Evolutionary conservation across 2,113 vertebrate species (phyloP), one percentile per base, ranked within the genome.

Genomic region (Lethenteron reissneri): DNA sequence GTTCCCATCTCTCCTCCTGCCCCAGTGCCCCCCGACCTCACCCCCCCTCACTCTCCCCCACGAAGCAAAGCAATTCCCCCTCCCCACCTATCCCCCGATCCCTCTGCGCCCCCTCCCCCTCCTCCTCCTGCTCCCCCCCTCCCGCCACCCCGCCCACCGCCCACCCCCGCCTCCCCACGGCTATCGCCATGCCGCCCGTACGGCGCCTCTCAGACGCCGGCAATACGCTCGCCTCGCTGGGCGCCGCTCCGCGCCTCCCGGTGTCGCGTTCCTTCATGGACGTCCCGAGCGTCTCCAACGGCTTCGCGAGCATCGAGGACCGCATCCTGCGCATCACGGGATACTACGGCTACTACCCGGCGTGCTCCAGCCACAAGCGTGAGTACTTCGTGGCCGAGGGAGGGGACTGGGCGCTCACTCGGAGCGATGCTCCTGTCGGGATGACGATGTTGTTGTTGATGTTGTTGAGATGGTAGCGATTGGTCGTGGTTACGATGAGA

Each of bases 271-370:
- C 73, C 79, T 78, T 77, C 79, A 86, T 86, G 84, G 81, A 83
- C 81, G 80, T 84, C 79, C 86, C 87, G 78, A 85, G 87, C 77
- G 84, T 89, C 62, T 85, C 85, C 82, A 95, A 95, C 81, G 91
- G 91, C 72, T 83, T 96, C 80, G 87, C 86, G 79, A 91, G 90
- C 80, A 96, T 97, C 75, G 91, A 97, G 79, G 88, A 96, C 82
- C 80, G 92, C 74, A 96, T 96, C 77, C 80, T 95, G 78, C 85
- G 91, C 78, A 97, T 97, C 82, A 96, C 91, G 57, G 92, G 90
- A 77, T 97, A 94, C 84, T 97, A 97, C 79, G 91, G 92, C 76
- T 97, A 97, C 77, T 92, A 90, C 77, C 89, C 90, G 17, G 91
- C 89, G 57, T 94, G 92, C 82, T 90, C 91, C 81, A 88, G 88